Evolutionary conservation across 2,888 invertebrate species (phyloP).

Genomic region (Drosophila fungiperda): DNA sequence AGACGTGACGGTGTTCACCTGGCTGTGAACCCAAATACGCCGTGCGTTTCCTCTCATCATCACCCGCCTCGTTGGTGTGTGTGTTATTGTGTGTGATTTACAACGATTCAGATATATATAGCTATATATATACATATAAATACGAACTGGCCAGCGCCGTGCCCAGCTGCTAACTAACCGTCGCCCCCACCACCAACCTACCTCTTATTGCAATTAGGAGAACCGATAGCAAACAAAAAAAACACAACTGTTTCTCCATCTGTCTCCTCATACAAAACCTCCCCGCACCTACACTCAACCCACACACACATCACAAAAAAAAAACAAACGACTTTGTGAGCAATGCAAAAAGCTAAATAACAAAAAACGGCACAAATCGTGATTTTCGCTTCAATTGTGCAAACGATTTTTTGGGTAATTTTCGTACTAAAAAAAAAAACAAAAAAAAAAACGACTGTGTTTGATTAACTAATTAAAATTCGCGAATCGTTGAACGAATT

Average conservation of each 20-base stretch:
- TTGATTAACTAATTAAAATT: constrained; percentile 62
- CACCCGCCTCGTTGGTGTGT: constrained; percentile 29
- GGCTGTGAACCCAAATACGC: constrained; percentile 53
- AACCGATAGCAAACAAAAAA: constrained; percentile 28
- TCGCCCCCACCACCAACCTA: constrained; percentile 15
- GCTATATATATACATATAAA: constrained; percentile 25
- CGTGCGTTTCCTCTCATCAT: constrained; percentile 26
- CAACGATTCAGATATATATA: constrained; percentile 42
- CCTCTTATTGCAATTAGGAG: constrained; percentile 46
- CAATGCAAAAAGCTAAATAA: constrained; percentile 58
- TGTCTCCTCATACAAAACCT: constrained; percentile 14
- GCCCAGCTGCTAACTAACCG: constrained; percentile 38
- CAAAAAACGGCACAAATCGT: constrained; percentile 62
- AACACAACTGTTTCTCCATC: constrained; percentile 27
- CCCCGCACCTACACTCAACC: constrained; percentile 62
- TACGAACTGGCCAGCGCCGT: constrained; percentile 72
- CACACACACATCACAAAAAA: constrained; percentile 56
- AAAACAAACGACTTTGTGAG: constrained; percentile 66
- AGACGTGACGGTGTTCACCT: constrained; percentile 73
- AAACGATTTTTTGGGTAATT: constrained; percentile 66
- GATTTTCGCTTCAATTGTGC: constrained; percentile 76
- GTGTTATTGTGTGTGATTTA: constrained; percentile 25
- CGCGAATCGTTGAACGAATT: constrained; percentile 46
- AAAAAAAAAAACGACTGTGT: constrained; percentile 53
- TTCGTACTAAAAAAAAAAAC: constrained; percentile 7